Conservation (phyloP, 2,113 vertebrate genomes). For the Coryphaenoides rupestris region DNA sequence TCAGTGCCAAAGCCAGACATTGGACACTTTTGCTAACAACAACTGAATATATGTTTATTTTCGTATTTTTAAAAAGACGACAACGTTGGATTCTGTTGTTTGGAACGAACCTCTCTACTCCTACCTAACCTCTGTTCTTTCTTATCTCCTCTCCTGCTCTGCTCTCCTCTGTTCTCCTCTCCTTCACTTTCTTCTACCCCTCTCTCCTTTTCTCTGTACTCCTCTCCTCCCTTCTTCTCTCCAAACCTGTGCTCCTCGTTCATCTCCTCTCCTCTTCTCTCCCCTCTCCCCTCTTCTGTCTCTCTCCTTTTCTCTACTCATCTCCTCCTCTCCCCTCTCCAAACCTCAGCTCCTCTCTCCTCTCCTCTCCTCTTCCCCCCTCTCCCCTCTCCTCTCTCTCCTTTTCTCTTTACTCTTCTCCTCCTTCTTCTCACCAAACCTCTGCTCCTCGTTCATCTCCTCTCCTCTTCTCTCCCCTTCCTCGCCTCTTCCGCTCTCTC, state of each 20-base stretch:
- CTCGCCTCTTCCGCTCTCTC: background rate
- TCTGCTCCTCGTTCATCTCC: slow-evolving; percentile 8
- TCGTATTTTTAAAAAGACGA: background rate
- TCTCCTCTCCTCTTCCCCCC: background rate
- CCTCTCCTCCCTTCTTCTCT: background rate
- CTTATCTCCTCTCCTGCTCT: background rate
- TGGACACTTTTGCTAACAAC: background rate
- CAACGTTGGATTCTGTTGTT: background rate
- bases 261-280: too few relatives aligned
- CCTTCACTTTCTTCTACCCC: background rate
- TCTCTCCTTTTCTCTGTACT: slow-evolving; percentile 16
- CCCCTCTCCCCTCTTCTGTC: too few relatives aligned
- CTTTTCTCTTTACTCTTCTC: too few relatives aligned
- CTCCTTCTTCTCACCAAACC: slow-evolving; percentile 1
- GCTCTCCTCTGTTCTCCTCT: too few relatives aligned
- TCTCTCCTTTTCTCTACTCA: too few relatives aligned
- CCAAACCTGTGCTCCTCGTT: slow-evolving; percentile 19
- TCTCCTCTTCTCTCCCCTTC: background rate
- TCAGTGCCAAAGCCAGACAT: slow-evolving; percentile 2
- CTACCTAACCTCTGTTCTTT: background rate
- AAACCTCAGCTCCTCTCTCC: background rate
- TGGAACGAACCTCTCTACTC: background rate
- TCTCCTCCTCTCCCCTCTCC: too few relatives aligned
- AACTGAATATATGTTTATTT: too few relatives aligned
- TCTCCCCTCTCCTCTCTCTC: too few relatives aligned